Percentiles rank a stretch among this genome's conserved stretches.
phyloP scores from a whole-genome alignment of 2,888 invertebrate species.

The Protodeltote pygarga region DNA sequence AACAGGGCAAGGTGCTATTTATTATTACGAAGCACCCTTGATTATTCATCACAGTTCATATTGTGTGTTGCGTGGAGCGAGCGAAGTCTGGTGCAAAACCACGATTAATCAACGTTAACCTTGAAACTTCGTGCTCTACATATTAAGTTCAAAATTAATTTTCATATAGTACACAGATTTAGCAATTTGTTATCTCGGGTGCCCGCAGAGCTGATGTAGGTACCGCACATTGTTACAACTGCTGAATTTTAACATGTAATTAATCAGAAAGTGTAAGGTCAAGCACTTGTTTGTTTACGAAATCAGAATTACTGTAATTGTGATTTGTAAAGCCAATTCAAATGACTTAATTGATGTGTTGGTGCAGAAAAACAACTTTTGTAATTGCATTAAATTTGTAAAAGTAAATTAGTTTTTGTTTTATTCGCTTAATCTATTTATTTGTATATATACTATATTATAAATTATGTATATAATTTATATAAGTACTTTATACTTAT shows the following conservation, averaged over 20 bases:
- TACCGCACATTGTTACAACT: slow-evolving; percentile 16
- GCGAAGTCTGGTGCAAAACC: slow-evolving; percentile 55
- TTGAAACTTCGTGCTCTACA: slow-evolving; percentile 65
- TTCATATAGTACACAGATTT: slow-evolving; percentile 57
- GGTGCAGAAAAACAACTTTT: too few relatives aligned
- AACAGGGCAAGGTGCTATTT: slow-evolving; percentile 50
- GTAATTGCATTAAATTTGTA: too few relatives aligned
- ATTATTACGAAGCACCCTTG: slow-evolving; percentile 51
- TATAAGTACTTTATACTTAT: too few relatives aligned
- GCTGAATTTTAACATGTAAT: slow-evolving; percentile 12
- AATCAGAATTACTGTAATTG: too few relatives aligned
- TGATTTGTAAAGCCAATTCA: too few relatives aligned
- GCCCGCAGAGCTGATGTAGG: slow-evolving; percentile 11
- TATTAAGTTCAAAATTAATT: slow-evolving; percentile 64
- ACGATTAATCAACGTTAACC: slow-evolving; percentile 74
- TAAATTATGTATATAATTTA: too few relatives aligned
- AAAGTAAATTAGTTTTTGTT: not conserved
- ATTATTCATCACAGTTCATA: slow-evolving; percentile 57
- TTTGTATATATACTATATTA: not conserved
- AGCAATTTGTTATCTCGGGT: slow-evolving; percentile 42
- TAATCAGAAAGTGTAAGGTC: slow-evolving; percentile 5
- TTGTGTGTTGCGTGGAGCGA: slow-evolving; percentile 46
- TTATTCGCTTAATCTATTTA: not conserved
- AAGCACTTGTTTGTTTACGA: too few relatives aligned
- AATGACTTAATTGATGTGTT: too few relatives aligned